Evolutionary conservation across 2,797 vertebrate species (phyloP).

Genomic region (Coranthus polyacanthus): DNA sequence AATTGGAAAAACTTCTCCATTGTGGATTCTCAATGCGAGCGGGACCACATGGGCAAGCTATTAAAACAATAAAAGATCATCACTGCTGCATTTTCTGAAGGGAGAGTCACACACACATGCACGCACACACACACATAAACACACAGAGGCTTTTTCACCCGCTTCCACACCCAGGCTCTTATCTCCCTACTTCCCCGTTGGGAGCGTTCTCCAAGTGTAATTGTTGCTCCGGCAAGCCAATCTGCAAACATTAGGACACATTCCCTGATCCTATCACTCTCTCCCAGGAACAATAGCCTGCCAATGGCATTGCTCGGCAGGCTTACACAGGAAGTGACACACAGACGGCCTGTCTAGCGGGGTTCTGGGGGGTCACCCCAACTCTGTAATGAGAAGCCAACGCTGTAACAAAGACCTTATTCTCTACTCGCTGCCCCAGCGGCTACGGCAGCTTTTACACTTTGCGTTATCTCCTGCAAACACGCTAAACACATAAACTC

Average conservation of each 20-base stretch:
- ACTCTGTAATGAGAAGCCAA: constrained; percentile 79
- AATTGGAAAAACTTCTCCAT: constrained; percentile 74
- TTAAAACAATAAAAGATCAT: constrained; percentile 81
- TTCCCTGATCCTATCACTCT: constrained; percentile 77
- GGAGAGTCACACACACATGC: constrained; percentile 1
- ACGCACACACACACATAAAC: constrained; percentile 3
- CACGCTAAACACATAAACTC: constrained; percentile 70
- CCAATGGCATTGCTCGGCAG: constrained; percentile 73
- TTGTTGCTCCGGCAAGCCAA: constrained; percentile 79
- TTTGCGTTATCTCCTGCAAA: constrained; percentile 78
- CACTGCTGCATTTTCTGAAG: constrained; percentile 36
- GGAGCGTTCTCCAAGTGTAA: constrained; percentile 77
- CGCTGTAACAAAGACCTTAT: constrained; percentile 73
- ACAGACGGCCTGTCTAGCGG: constrained; percentile 76
- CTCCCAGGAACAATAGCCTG: constrained; percentile 80
- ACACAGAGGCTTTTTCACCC: constrained; percentile 50
- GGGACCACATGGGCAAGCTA: constrained; percentile 56
- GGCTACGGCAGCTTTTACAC: constrained; percentile 26
- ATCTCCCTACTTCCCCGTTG: constrained; percentile 67
- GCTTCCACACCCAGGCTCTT: constrained; percentile 78
- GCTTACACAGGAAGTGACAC: constrained; percentile 81
- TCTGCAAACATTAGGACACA: constrained; percentile 84
- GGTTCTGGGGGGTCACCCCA: constrained; percentile 70
- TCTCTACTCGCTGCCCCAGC: constrained; percentile 49
- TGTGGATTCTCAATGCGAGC: constrained; percentile 66